These are phyloP conservation scores for Tadarida brasiliensis DNA, from an alignment of 2,797 vertebrate species.

Conservation along the genomic window DNA sequence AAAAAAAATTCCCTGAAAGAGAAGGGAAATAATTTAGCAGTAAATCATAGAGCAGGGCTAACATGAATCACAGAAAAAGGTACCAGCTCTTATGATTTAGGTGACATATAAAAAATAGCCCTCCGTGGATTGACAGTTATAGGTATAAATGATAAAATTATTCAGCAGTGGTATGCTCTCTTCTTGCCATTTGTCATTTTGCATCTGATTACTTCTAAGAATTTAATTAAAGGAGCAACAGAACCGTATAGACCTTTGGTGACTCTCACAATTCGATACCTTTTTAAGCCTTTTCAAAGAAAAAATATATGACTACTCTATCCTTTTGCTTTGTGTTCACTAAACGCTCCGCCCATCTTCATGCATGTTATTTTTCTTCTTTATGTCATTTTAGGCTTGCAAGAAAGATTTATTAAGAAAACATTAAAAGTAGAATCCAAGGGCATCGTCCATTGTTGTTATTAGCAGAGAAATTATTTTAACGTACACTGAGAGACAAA, in stretches of 20 bases:
- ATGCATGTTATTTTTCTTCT: not conserved
- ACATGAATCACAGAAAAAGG: constrained; percentile 84
- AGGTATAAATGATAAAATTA: constrained; percentile 87
- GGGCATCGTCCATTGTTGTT: not conserved
- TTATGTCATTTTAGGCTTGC: constrained; percentile 1
- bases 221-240: constrained; percentile 86
- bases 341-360: constrained; percentile 41
- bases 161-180: constrained; percentile 78
- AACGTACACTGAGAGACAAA: constrained; percentile 63
- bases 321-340: constrained; percentile 65
- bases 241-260: constrained; percentile 79
- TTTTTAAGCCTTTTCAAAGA: constrained; percentile 78
- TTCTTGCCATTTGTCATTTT: constrained; percentile 84
- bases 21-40: constrained; percentile 85
- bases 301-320: constrained; percentile 58
- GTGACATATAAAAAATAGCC: constrained; percentile 82
- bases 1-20: constrained; percentile 81
- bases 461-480: constrained; percentile 57
- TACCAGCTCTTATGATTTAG: constrained; percentile 84
- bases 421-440: constrained; percentile 15
- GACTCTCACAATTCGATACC: constrained; percentile 72
- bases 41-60: constrained; percentile 84
- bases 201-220: constrained; percentile 86
- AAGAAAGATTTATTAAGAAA: constrained; percentile 50
- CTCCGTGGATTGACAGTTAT: constrained; percentile 84